Evolutionary conservation across 2,888 invertebrate genomes (phyloP), one percentile per base, ranked within the genome.

Genomic region (Perdita meconis): DNA sequence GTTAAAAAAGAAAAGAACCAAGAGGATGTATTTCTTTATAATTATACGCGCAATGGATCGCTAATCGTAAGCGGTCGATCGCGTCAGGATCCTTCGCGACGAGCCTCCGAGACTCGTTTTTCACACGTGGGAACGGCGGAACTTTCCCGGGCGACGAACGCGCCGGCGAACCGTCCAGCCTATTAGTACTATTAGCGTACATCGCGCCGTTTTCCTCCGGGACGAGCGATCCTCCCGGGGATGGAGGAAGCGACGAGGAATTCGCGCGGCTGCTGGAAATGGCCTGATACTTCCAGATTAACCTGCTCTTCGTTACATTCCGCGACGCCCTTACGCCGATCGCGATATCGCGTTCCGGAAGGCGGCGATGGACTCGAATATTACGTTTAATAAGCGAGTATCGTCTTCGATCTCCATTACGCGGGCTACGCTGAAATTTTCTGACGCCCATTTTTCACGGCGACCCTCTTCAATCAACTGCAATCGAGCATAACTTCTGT

Each of bases 1-100:
- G n/a, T n/a, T n/a, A 64, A 64, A 61, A 36, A 16, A 16, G 57
- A 51, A 51, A 59, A 40, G 61, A 56, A 59, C 44, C 73, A 67
- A 36, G 67, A 65, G 81, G 87, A 88, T 89, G 89, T 86, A 88
- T 89, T 89, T 90, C 86, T 88, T 89, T 90, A 90, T 85, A 87
- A 90, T 89, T 89, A 87, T 87, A 81, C 79, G 82, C 73, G 82
- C 73, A 80, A 84, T 79, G 85, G 82, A 87, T 86, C 81, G 85
- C 79, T 86, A 86, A 88, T 87, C 82, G 80, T 61, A 65, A 80
- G 75, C 72, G 74, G 75, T 68, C 61, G 70, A 59, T 77, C 76
- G 71, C 67, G 65, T 10, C 16, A 30, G 50, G 22, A 6, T 68
- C 5, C 34, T 55, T 10, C 56, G 42, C 44, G 22, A 19, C 22